These are phyloP conservation scores for Diorhabda carinulata DNA, from an alignment of 1,140 invertebrate genomes.

Conservation along the genomic window DNA sequence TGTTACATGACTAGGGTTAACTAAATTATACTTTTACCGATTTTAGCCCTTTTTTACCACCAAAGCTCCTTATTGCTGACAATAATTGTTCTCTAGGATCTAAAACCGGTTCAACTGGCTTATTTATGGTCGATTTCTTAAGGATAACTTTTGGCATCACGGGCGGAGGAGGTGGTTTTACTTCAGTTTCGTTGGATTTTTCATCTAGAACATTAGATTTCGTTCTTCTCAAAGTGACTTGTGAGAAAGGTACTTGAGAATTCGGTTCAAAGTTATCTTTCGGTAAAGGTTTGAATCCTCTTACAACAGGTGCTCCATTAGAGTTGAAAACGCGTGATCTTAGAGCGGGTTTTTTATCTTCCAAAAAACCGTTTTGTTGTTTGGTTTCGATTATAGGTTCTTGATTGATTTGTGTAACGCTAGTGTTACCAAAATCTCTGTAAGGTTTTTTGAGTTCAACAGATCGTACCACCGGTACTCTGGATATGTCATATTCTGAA, in stretches of 20 bases:
- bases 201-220: conserved; percentile 33
- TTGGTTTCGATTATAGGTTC: conserved; percentile 3
- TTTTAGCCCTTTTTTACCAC: conserved; percentile 55
- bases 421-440: conserved; percentile 37
- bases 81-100: conserved; percentile 65
- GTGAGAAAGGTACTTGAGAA: conserved; percentile 38
- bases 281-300: conserved; percentile 38
- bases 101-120: conserved; percentile 30
- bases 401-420: conserved; percentile 39
- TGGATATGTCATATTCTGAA: conserved; percentile 40
- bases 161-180: conserved; percentile 46
- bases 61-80: conserved; percentile 69
- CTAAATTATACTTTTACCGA: conserved; percentile 48
- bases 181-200: not conserved
- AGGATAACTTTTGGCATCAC: conserved; percentile 50
- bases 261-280: conserved; percentile 31
- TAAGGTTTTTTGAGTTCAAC: conserved; percentile 48
- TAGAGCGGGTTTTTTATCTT: conserved; percentile 19
- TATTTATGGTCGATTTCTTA: conserved; percentile 38
- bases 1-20: not conserved
- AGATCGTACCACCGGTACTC: conserved; percentile 46
- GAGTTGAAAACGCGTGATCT: conserved; percentile 38
- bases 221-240: conserved; percentile 36
- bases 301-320: conserved; percentile 34
- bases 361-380: not conserved